Evolutionary conservation across 2,113 vertebrate species (phyloP).

Genomic region (Nematolebias whitei): DNA sequence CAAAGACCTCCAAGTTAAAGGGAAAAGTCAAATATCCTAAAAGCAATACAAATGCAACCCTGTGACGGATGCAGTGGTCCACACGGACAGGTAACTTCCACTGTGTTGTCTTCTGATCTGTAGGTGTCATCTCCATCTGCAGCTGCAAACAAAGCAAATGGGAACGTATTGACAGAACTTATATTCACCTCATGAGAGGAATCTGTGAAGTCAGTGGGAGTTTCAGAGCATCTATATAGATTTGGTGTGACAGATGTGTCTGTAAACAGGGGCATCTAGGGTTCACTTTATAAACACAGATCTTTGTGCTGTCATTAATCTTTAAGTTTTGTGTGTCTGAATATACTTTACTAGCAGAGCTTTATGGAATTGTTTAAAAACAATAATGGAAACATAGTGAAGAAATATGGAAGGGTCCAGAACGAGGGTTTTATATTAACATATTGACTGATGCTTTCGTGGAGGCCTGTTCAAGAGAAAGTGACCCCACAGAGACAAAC

Average conservation of each 20-base stretch:
- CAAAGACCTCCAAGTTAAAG: slow-evolving; percentile 79
- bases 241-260: slow-evolving; percentile 29
- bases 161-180: slow-evolving; percentile 61
- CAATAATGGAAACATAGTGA: slow-evolving; percentile 16
- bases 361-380: background rate
- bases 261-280: slow-evolving; percentile 23
- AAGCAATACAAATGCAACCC: slow-evolving; percentile 57
- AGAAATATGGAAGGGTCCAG: background rate
- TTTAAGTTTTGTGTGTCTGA: background rate
- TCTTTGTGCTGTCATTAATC: background rate
- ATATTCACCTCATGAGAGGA: slow-evolving; percentile 54
- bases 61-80: slow-evolving; percentile 36
- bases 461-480: slow-evolving; percentile 63
- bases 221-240: slow-evolving; percentile 34
- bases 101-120: slow-evolving; percentile 44
- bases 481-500: slow-evolving; percentile 76
- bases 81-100: slow-evolving; percentile 49
- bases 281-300: slow-evolving; percentile 10
- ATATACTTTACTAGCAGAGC: slow-evolving; percentile 7
- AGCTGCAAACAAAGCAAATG: slow-evolving; percentile 53
- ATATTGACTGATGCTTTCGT: slow-evolving; percentile 77
- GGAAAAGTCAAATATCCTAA: slow-evolving; percentile 75
- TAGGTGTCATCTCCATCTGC: slow-evolving; percentile 44
- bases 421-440: slow-evolving; percentile 74
- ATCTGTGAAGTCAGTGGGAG: slow-evolving; percentile 50